These are phyloP conservation scores for Gastrophryne carolinensis DNA, from an alignment of 2,797 vertebrate genomes.

Conservation along the genomic window DNA sequence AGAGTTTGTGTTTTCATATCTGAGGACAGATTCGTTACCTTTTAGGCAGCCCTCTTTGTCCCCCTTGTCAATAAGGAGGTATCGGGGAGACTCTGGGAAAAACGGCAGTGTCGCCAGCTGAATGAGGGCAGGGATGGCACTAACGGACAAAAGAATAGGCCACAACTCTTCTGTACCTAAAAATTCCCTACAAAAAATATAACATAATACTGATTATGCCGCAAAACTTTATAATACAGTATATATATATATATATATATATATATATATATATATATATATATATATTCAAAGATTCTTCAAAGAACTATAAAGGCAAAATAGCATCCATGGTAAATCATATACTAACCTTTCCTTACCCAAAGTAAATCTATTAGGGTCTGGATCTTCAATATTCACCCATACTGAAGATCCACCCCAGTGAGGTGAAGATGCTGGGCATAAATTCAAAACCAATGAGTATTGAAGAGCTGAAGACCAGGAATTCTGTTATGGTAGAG, in stretches of 20 bases:
- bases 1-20: too few species aligned
- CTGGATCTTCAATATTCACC: too few species aligned
- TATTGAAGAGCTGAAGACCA: too few species aligned
- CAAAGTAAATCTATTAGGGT: too few species aligned
- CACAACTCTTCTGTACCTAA: constrained; percentile 74
- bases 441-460: too few species aligned
- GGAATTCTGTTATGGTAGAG: too few species aligned
- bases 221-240: too few species aligned
- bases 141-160: constrained; percentile 70
- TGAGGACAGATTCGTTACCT: constrained; percentile 70
- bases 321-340: not conserved
- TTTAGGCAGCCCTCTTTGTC: constrained; percentile 71
- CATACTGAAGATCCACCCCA: too few species aligned
- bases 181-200: constrained; percentile 68
- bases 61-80: constrained; percentile 78
- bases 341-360: too few species aligned
- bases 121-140: constrained; percentile 64
- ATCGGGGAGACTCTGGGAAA: constrained; percentile 82
- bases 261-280: too few species aligned
- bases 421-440: too few species aligned
- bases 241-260: too few species aligned
- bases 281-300: not conserved
- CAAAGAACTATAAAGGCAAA: not conserved
- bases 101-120: constrained; percentile 73
- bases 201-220: not conserved